Conservation (phyloP, 1,140 invertebrate species). For the Aphelenchoides avenae region DNA sequence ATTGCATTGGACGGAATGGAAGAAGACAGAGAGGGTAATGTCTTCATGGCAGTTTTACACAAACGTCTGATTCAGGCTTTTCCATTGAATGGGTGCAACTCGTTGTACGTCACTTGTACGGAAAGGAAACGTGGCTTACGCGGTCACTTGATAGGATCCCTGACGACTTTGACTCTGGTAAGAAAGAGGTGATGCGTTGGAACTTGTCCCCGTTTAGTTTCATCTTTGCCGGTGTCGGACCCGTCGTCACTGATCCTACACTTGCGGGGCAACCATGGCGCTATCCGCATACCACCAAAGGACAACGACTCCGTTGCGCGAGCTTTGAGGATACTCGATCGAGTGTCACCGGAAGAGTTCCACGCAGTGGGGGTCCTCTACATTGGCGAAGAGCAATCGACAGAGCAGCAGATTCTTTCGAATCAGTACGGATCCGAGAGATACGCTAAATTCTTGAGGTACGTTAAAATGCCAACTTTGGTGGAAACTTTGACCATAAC, state of each 20-base stretch:
- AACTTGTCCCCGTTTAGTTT: constrained; percentile 11
- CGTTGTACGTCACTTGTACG: constrained; percentile 17
- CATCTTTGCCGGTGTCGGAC: constrained; percentile 2
- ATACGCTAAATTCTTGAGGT: constrained; percentile 8
- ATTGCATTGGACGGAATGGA: too few relatives aligned
- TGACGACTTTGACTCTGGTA: constrained; percentile 14
- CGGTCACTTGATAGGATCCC: constrained; percentile 18
- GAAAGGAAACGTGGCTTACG: constrained; percentile 14
- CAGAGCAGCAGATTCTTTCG: background rate
- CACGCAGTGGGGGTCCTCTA: constrained; percentile 23
- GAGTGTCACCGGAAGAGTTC: constrained; percentile 2
- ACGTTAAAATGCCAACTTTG: background rate
- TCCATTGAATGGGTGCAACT: constrained; percentile 22
- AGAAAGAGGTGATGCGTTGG: too few relatives aligned
- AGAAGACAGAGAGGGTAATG: too few relatives aligned
- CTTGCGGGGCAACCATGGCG: constrained; percentile 20
- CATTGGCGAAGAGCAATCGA: constrained; percentile 7
- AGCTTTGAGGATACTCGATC: background rate
- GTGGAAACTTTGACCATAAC: background rate
- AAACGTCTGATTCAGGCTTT: too few relatives aligned
- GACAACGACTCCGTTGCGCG: background rate
- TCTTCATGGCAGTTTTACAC: too few relatives aligned
- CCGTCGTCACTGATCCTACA: constrained; percentile 11
- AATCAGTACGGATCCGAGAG: constrained; percentile 16
- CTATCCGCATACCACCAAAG: constrained; percentile 8